Evolutionary conservation across 2,113 vertebrate genomes (phyloP).

Genomic region (Physeter macrocephalus): DNA sequence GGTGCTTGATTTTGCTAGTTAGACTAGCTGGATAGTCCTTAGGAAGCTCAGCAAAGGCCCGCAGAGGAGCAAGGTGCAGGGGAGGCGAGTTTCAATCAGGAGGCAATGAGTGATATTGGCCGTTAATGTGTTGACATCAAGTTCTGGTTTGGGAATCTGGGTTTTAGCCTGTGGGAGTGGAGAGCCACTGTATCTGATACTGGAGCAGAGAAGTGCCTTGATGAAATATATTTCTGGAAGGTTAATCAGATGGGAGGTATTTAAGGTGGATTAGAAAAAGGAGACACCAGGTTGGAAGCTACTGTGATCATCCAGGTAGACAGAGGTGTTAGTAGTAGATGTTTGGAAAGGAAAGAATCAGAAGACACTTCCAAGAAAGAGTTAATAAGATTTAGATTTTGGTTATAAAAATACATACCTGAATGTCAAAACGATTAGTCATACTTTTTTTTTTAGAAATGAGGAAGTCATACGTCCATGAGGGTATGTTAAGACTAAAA

Average conservation of each 20-base stretch:
- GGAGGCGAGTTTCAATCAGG: not conserved
- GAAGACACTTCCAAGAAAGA: not conserved
- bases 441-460: not conserved
- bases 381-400: not conserved
- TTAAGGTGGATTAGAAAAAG: not conserved
- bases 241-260: not conserved
- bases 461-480: not conserved
- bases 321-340: not conserved
- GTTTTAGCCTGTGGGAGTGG: not conserved
- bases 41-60: not conserved
- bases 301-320: not conserved
- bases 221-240: not conserved
- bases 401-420: not conserved
- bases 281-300: not conserved
- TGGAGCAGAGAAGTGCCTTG: not conserved
- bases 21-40: not conserved
- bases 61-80: not conserved
- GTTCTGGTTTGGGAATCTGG: not conserved
- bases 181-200: not conserved
- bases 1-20: not conserved
- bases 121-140: not conserved
- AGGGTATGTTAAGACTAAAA: not conserved
- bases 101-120: not conserved
- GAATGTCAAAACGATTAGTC: not conserved
- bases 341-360: not conserved